Base-by-base conservation (phyloP, 2,797 vertebrate species). In the Sebastes taczanowskii region DNA sequence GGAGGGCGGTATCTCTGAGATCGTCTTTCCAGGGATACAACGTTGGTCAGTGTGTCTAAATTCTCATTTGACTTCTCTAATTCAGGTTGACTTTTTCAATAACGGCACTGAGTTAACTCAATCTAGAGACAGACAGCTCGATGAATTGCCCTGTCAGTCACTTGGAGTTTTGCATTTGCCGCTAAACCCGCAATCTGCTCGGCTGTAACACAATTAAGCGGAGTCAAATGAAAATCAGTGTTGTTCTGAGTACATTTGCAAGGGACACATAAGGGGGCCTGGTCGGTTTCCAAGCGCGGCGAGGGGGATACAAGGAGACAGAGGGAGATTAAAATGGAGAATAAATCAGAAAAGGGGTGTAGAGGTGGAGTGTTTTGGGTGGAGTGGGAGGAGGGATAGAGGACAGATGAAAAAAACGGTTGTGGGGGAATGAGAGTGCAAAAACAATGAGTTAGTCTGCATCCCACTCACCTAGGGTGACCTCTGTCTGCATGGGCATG, bases 401-500 rank as follows among this genome's bases (percentile, higher is more conserved):
- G 4, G 25, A 56, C 23, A 78, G 63, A 74, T 77, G 63, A 80
- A 64, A 42, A 42, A 34, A 71, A 80, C 23, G 27, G 16, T 25
- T 32, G 29, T 20, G 22, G 42, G 20, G 59, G 56, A 69, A 22
- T 38, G 29, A 82, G 35, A 56, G 30, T 56, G 38, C 64, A 65
- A 79, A 80, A 34, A 29, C 56, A 77, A 77, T 7, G 59, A 35
- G 27, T 42, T 23, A 14, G 18, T 25, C 38, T 29, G 64, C 22
- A 25, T 73, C 14, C 58, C 53, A 52, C 98, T 98, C 91, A 99
- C 98, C 97, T 7, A 99, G 94, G 0, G 96, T 99, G 86, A 99
- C 96, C 95, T 99, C 98, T 0, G 97, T 96, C 95, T 99, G 97
- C 98, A 99, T 99, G 94, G 98, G 97, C 98, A 99, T 99, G 46